Conservation (phyloP, 2,888 invertebrate genomes). For the Pelosia muscerda region DNA sequence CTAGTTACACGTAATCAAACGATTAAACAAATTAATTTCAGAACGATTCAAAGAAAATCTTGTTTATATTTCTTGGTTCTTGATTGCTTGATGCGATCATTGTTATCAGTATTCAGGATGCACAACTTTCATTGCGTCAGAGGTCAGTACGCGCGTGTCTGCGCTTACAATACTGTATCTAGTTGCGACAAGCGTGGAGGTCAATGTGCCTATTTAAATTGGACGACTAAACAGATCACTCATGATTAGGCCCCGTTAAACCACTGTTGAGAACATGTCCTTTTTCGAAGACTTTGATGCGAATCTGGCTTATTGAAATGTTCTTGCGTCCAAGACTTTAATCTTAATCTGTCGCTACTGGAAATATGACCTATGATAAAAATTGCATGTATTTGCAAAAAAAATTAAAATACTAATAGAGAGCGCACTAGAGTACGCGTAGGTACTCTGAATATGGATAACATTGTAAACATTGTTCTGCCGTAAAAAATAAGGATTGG, state of each 20-base stretch:
- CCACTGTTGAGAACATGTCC: conserved; percentile 7
- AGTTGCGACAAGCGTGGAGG: conserved; percentile 75
- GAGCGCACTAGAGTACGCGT: no score
- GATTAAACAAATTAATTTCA: background rate
- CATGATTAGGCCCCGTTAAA: conserved; percentile 13
- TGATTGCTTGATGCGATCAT: conserved; percentile 45
- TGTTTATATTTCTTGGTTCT: conserved; percentile 43
- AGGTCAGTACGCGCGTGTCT: conserved; percentile 78
- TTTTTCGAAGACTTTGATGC: conserved; percentile 9
- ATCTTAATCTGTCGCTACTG: background rate
- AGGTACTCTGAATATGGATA: no score
- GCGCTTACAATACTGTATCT: conserved; percentile 59
- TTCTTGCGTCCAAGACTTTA: background rate
- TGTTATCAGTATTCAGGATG: conserved; percentile 69
- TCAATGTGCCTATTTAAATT: conserved; percentile 77
- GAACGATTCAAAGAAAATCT: background rate
- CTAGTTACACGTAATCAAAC: background rate
- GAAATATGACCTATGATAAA: no score
- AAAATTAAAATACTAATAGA: no score
- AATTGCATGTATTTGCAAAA: no score
- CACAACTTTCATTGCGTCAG: conserved; percentile 74
- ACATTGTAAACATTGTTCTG: no score
- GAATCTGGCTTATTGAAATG: background rate
- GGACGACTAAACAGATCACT: conserved; percentile 49
- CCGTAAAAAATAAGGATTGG: no score